phyloP scores from a whole-genome alignment of 1,140 invertebrate species.

The Drosophila miranda region DNA sequence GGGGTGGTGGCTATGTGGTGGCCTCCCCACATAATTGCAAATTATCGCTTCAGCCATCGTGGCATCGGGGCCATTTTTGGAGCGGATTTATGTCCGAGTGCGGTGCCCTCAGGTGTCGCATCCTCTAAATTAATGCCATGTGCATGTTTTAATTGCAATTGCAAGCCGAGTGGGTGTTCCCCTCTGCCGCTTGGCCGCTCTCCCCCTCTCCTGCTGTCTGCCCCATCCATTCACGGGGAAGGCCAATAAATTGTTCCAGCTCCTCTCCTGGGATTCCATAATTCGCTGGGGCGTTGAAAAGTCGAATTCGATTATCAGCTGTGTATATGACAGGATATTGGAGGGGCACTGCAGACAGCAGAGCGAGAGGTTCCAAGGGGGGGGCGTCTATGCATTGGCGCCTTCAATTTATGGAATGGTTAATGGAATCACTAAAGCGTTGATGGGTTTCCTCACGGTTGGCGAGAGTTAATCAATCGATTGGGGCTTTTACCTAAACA shows the following conservation, averaged over 20 bases:
- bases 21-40: constrained; percentile 67
- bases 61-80: constrained; percentile 55
- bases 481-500: no score
- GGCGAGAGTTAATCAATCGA: no score
- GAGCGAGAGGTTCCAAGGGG: no score
- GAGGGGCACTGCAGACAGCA: not conserved
- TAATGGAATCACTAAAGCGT: not conserved
- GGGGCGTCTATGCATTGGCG: not conserved
- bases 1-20: not conserved
- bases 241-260: constrained; percentile 50
- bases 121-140: constrained; percentile 72
- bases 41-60: constrained; percentile 63
- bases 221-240: constrained; percentile 44
- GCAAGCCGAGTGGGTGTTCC: constrained; percentile 25
- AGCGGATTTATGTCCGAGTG: constrained; percentile 55
- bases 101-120: constrained; percentile 60
- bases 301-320: constrained; percentile 56
- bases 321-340: constrained; percentile 25
- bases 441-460: no score
- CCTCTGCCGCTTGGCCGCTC: constrained; percentile 35
- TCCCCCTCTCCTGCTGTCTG: no score
- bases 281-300: constrained; percentile 48
- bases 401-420: constrained; percentile 10
- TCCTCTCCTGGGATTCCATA: constrained; percentile 22
- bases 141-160: constrained; percentile 73